Conservation (phyloP, 1,140 invertebrate species). For the Archegozetes longisetosus region DNA sequence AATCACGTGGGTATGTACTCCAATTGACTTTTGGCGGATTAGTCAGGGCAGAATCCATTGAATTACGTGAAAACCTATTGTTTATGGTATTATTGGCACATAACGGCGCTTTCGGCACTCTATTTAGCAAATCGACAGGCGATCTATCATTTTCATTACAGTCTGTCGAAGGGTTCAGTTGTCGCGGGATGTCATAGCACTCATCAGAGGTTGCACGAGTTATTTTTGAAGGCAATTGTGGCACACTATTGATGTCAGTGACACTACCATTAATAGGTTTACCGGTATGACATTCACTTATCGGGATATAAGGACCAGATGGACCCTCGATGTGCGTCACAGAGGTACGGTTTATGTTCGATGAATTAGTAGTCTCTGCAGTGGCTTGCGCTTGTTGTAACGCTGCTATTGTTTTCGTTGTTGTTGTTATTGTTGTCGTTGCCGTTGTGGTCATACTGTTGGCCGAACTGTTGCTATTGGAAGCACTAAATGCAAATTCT, state of each 20-base stretch:
- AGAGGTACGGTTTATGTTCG: background rate
- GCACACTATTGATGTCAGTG: background rate
- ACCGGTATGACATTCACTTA: slow-evolving; percentile 76
- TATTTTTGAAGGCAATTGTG: background rate
- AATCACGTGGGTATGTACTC: slow-evolving; percentile 35
- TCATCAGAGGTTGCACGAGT: background rate
- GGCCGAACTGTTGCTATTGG: background rate
- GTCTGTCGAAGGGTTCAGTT: background rate
- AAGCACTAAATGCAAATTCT: background rate
- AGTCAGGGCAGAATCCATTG: slow-evolving; percentile 22
- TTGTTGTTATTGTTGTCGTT: background rate
- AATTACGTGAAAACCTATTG: background rate
- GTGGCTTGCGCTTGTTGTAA: background rate
- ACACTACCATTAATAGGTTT: slow-evolving; percentile 30
- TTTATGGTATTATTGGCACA: background rate
- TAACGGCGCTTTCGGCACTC: background rate
- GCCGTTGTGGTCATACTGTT: background rate
- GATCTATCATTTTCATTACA: background rate
- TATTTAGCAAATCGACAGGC: background rate
- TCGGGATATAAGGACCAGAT: slow-evolving; percentile 33
- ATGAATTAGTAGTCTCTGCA: background rate
- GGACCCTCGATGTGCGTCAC: background rate
- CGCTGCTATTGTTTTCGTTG: background rate
- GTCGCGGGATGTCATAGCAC: background rate
- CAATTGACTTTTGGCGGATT: slow-evolving; percentile 35